Evolutionary conservation across 1,140 invertebrate genomes (phyloP).

Genomic region (Conus betulinus): DNA sequence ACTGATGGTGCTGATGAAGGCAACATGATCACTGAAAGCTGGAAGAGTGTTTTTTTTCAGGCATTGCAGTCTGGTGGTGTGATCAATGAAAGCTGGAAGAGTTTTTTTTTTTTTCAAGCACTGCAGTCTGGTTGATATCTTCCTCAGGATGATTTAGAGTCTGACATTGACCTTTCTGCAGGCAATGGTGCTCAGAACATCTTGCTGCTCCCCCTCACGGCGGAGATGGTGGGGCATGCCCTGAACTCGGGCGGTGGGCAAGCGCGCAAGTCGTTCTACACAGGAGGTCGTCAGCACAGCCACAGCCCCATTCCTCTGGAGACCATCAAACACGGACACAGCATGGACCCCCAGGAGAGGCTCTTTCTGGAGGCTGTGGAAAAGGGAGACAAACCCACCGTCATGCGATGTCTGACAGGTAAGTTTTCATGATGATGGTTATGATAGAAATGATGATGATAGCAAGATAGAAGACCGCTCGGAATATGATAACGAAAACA

Average conservation of each 20-base stretch:
- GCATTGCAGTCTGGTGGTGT: too few relatives aligned
- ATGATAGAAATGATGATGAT: not conserved
- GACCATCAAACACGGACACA: constrained; percentile 66
- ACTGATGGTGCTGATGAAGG: too few relatives aligned
- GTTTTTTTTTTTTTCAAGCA: too few relatives aligned
- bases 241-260: not conserved
- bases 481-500: too few relatives aligned
- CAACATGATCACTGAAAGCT: too few relatives aligned
- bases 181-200: constrained; percentile 7
- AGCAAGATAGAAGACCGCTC: too few relatives aligned
- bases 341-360: constrained; percentile 73
- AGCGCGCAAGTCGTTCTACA: not conserved
- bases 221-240: constrained; percentile 21
- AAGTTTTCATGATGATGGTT: not conserved
- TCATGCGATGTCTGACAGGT: constrained; percentile 76
- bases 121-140: not conserved
- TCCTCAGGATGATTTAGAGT: not conserved
- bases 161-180: not conserved
- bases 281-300: not conserved
- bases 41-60: too few relatives aligned
- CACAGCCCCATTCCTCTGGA: not conserved
- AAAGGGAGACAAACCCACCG: constrained; percentile 78
- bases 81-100: too few relatives aligned
- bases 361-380: constrained; percentile 80
- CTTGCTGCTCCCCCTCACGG: constrained; percentile 16